Conservation (phyloP, 2,113 vertebrate genomes). For the Urocitellus parryii region DNA sequence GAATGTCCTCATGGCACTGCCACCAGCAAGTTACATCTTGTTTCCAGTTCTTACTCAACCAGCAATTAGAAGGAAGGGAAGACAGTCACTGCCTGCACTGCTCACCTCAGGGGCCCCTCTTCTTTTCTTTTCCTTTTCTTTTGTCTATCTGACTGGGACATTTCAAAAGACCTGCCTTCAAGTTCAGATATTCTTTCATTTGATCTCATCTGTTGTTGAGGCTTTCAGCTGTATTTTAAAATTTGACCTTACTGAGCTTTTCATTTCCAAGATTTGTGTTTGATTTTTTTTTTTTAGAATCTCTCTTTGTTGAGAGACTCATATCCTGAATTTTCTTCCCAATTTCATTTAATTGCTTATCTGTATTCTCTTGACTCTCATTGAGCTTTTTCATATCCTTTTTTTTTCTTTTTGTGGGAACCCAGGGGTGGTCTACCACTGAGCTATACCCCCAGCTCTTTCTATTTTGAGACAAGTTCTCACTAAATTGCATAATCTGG, state of each 20-base stretch:
- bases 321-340: too few species aligned
- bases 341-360: too few species aligned
- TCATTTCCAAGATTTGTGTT: neutral
- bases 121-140: slow-evolving; percentile 72
- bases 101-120: too few species aligned
- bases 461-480: neutral
- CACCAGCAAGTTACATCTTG: too few species aligned
- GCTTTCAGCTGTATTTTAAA: neutral
- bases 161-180: neutral
- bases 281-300: neutral
- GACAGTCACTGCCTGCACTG: too few species aligned
- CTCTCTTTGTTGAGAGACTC: neutral
- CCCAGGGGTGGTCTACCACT: neutral
- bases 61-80: too few species aligned
- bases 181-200: slow-evolving; percentile 39
- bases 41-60: too few species aligned
- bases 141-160: slow-evolving; percentile 46
- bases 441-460: neutral
- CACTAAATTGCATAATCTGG: too few species aligned
- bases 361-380: neutral
- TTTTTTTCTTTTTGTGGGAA: neutral
- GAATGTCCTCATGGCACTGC: too few species aligned
- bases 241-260: neutral
- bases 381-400: too few species aligned
- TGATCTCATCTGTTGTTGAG: neutral